A percentile compares a stretch with the other conserved stretches of the same genome.
Evolutionary conservation across 1,140 invertebrate species (phyloP).

Genomic region (Hesperophylax magnus): DNA sequence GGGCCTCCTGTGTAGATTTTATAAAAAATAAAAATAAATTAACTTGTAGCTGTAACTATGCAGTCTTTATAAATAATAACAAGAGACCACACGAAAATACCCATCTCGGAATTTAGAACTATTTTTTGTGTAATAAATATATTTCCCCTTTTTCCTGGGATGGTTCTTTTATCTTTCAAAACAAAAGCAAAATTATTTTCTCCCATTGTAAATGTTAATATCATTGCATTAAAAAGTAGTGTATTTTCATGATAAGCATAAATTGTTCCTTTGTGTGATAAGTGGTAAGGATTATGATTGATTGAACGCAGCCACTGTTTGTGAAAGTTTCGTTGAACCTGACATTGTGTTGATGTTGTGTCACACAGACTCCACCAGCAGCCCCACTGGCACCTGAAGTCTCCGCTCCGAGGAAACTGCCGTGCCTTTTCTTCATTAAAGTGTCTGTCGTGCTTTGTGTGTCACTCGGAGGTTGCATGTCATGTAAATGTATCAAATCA

Average conservation of each 20-base stretch:
- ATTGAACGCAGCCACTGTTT: background rate
- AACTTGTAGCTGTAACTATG: no score
- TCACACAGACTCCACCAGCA: slow-evolving; percentile 53
- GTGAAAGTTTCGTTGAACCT: slow-evolving; percentile 9
- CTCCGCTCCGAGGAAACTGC: slow-evolving; percentile 41
- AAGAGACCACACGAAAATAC: no score
- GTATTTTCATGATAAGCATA: background rate
- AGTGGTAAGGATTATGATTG: no score
- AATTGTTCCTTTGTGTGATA: background rate
- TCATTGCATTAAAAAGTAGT: background rate
- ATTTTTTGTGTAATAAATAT: no score
- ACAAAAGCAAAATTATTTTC: no score
- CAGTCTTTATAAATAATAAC: no score
- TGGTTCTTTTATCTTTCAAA: no score
- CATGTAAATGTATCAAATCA: slow-evolving; percentile 45
- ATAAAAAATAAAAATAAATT: no score
- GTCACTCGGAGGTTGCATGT: slow-evolving; percentile 45
- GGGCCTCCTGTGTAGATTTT: no score
- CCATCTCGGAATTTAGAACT: no score
- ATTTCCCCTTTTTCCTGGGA: no score
- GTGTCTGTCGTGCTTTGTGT: slow-evolving; percentile 24
- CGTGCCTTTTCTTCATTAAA: slow-evolving; percentile 31
- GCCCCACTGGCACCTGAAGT: slow-evolving; percentile 46
- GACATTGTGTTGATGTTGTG: slow-evolving; percentile 45
- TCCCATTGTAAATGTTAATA: background rate